A percentile compares a stretch with the other conserved stretches of the same genome.
Conservation (phyloP, 2,888 invertebrate genomes). For the Drosophila lacicola region DNA sequence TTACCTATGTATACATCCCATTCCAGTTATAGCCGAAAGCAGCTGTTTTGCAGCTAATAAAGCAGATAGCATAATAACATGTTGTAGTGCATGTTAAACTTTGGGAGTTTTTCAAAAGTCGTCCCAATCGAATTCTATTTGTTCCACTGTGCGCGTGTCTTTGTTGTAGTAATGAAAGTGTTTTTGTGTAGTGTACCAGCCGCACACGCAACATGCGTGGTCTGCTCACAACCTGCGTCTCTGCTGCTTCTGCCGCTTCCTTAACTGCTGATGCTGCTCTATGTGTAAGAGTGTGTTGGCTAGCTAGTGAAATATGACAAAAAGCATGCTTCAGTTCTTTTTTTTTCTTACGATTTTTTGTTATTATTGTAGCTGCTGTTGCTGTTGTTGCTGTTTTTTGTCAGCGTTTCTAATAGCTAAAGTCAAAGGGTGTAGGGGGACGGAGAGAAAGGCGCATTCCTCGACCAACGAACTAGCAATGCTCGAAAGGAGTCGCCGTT, state of each 20-base stretch:
- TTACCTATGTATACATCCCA: too few relatives aligned
- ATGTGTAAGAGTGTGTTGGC: constrained; percentile 28
- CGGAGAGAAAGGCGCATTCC: constrained; percentile 38
- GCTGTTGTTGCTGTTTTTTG: constrained; percentile 60
- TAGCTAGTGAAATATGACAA: constrained; percentile 78
- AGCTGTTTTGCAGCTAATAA: too few relatives aligned
- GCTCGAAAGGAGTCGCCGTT: constrained; percentile 32
- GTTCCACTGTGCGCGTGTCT: constrained; percentile 40
- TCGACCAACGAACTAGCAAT: constrained; percentile 13
- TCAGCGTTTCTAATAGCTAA: constrained; percentile 74
- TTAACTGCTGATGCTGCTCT: constrained; percentile 46
- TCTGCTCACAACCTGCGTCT: constrained; percentile 32
- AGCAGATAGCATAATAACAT: too few relatives aligned
- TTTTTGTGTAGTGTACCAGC: constrained; percentile 72
- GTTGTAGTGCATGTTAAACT: not conserved
- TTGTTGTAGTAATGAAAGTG: constrained; percentile 74
- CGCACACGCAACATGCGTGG: constrained; percentile 79
- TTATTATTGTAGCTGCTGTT: constrained; percentile 27
- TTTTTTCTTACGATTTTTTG: constrained; percentile 33
- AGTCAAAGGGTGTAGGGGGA: constrained; percentile 65
- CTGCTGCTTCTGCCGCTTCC: constrained; percentile 14
- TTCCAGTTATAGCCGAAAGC: too few relatives aligned
- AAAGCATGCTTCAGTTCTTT: constrained; percentile 72
- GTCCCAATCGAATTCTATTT: not conserved
- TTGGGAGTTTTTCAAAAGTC: not conserved